Conservation (phyloP, 2,888 invertebrate genomes). For the Eucera pruinosa region DNA sequence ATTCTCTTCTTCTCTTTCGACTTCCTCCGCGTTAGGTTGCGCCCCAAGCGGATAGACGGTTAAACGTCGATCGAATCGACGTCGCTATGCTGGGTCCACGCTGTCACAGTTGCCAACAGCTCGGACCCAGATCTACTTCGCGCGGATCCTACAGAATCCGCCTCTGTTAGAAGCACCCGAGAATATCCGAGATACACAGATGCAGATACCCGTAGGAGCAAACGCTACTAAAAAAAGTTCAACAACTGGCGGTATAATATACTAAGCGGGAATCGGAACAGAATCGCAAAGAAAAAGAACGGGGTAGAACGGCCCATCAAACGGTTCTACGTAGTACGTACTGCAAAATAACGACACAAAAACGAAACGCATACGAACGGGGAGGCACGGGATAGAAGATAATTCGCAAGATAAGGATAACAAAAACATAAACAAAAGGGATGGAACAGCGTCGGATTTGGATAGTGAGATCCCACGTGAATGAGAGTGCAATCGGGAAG, state of each 20-base stretch:
- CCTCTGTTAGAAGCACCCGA: conserved; percentile 24
- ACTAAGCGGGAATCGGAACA: conserved; percentile 16
- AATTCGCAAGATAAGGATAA: not conserved
- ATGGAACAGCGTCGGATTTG: conserved; percentile 15
- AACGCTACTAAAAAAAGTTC: conserved; percentile 18
- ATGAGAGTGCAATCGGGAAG: conserved; percentile 23
- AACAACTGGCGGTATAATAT: not conserved
- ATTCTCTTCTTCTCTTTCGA: not conserved
- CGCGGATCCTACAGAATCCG: conserved; percentile 6
- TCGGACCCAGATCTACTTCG: no score
- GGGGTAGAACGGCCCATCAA: not conserved
- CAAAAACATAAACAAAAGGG: not conserved
- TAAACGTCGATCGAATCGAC: no score
- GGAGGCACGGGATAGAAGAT: not conserved
- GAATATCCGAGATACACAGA: conserved; percentile 8
- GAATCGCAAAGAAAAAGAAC: not conserved
- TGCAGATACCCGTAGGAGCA: conserved; percentile 2
- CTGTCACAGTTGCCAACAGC: no score
- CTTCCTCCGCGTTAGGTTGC: no score
- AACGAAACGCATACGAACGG: not conserved
- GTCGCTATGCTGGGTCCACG: no score
- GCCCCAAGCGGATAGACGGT: no score
- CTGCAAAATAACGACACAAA: not conserved
- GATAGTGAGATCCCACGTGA: conserved; percentile 10
- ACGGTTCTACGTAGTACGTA: conserved; percentile 1